Conservation (phyloP, 2,113 vertebrate species). For the Brachypteracias leptosomus region DNA sequence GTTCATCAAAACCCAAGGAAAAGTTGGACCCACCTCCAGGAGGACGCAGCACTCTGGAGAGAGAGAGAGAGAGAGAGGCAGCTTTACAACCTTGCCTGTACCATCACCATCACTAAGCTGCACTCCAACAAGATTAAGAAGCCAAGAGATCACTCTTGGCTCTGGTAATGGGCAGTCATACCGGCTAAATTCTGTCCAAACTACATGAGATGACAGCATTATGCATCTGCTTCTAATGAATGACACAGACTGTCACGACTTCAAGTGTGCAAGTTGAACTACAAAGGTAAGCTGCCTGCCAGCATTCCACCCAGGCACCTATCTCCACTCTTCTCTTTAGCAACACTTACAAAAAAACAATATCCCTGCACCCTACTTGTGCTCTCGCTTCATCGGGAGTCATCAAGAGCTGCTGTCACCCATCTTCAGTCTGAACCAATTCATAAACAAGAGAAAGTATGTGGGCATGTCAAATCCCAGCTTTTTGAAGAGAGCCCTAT, state of each 20-base stretch:
- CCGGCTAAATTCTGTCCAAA: not conserved
- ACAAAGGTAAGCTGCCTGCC: not conserved
- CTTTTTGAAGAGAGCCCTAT: not conserved
- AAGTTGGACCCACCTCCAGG: slow-evolving; percentile 96
- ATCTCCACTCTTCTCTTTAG: not conserved
- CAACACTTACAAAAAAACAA: not conserved
- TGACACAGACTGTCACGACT: not conserved
- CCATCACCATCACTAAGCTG: not conserved
- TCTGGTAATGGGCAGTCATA: not conserved
- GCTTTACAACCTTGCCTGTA: not conserved
- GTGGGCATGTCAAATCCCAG: not conserved
- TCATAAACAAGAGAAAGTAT: not conserved
- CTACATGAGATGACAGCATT: accelerated
- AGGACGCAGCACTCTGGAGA: slow-evolving; percentile 88
- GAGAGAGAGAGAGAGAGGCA: not conserved
- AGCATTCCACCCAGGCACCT: not conserved
- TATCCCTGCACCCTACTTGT: not conserved
- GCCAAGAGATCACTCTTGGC: not conserved
- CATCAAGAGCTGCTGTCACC: not conserved
- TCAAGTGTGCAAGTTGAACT: not conserved
- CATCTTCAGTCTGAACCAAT: not conserved
- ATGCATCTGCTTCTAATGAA: not conserved
- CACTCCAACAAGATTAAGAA: not conserved
- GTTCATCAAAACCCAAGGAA: slow-evolving; percentile 86
- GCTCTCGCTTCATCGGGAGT: not conserved